Conservation (phyloP, 2,113 vertebrate genomes). For the Proteles cristata region DNA sequence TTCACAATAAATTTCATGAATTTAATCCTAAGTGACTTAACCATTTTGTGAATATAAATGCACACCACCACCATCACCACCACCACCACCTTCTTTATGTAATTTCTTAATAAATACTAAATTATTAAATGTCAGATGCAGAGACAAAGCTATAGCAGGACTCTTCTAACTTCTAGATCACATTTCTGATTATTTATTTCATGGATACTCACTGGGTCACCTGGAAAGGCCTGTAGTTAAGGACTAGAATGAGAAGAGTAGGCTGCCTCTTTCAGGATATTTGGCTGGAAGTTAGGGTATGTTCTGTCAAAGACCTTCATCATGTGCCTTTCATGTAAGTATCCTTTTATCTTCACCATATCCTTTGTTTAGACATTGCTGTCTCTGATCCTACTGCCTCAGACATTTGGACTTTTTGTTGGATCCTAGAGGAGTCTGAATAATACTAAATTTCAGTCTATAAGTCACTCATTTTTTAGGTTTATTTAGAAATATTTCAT, state of each 20-base stretch:
- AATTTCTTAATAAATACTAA: neutral
- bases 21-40: neutral
- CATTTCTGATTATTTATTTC: neutral
- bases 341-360: neutral
- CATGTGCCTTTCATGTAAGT: neutral
- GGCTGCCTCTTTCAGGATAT: neutral
- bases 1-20: neutral
- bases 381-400: neutral
- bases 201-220: neutral
- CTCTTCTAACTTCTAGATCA: neutral
- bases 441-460: neutral
- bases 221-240: neutral
- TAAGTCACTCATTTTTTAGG: neutral
- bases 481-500: neutral
- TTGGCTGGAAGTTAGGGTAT: neutral
- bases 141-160: neutral
- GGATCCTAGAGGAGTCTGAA: neutral
- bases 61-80: neutral
- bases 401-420: neutral
- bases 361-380: neutral
- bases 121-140: neutral
- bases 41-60: neutral
- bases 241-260: neutral
- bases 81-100: neutral
- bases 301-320: constrained; percentile 1